phyloP scores from a whole-genome alignment of 2,113 vertebrate genomes.

The Micronisus gabar region DNA sequence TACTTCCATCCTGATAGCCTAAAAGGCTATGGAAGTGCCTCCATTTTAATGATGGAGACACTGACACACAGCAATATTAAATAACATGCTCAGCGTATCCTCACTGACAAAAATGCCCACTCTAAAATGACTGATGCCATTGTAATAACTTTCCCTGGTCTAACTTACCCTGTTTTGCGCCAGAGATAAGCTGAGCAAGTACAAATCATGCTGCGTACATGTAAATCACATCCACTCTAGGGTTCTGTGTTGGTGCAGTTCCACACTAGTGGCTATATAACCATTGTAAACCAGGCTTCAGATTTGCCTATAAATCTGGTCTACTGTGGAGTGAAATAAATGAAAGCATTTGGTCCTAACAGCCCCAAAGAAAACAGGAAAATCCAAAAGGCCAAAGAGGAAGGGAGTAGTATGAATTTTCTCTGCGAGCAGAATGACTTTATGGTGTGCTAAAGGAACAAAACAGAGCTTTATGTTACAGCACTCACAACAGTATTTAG shows the following conservation, averaged over 20 bases:
- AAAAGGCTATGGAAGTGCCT: not conserved
- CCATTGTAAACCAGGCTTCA: not conserved
- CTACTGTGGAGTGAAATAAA: conserved; percentile 10
- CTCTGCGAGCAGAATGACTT: not conserved
- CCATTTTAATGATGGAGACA: not conserved
- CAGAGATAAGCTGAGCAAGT: not conserved
- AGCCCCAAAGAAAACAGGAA: conserved; percentile 9
- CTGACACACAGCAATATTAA: not conserved
- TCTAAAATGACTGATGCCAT: not conserved
- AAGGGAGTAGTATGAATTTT: conserved; percentile 21
- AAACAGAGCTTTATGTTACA: not conserved
- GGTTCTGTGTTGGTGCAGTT: not conserved
- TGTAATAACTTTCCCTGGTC: not conserved
- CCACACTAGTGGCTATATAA: not conserved
- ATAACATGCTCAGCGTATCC: not conserved
- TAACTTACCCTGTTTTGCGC: not conserved
- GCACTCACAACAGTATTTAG: not conserved
- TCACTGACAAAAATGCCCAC: not conserved
- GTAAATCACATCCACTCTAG: not conserved
- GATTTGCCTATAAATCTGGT: not conserved
- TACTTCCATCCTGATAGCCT: not conserved
- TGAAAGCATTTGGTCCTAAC: conserved; percentile 19
- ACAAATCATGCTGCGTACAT: not conserved
- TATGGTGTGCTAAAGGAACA: not conserved
- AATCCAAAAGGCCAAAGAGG: conserved; percentile 23